Evolutionary conservation across 2,113 vertebrate genomes (phyloP).

Genomic region (Merops nubicus): DNA sequence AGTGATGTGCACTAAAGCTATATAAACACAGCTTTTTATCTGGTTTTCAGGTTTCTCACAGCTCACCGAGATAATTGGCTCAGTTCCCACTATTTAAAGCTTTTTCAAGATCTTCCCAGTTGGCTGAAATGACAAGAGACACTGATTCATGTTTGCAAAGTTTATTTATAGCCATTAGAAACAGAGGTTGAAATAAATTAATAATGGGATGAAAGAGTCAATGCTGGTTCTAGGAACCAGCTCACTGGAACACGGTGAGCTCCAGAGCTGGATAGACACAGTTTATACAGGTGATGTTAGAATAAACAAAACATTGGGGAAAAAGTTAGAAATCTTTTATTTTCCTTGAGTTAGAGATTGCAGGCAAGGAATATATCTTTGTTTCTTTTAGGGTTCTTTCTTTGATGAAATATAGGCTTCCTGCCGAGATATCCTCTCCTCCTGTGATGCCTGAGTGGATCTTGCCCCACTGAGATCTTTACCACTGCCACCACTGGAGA

Average conservation of each 20-base stretch:
- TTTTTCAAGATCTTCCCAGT: neutral
- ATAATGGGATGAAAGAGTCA: neutral
- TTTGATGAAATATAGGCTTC: neutral
- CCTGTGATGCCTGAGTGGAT: neutral
- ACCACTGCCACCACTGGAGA: neutral
- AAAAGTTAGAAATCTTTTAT: neutral
- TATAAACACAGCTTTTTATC: neutral
- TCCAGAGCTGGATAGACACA: neutral
- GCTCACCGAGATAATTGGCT: neutral
- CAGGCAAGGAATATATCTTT: neutral
- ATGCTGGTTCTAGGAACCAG: neutral
- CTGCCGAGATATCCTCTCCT: neutral
- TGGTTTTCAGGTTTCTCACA: neutral
- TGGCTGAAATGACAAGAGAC: neutral
- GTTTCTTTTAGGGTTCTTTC: neutral
- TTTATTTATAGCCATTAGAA: neutral
- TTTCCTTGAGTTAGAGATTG: neutral
- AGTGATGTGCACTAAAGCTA: neutral
- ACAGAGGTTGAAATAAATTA: neutral
- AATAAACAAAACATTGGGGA: neutral
- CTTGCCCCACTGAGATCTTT: neutral
- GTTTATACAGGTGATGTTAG: neutral
- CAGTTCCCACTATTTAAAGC: neutral
- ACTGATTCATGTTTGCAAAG: neutral
- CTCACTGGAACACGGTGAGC: neutral